A percentile compares a stretch with the other conserved stretches of the same genome.
These are phyloP conservation scores for Agrotis segetum DNA, from an alignment of 2,888 invertebrate genomes.

Conservation along the genomic window DNA sequence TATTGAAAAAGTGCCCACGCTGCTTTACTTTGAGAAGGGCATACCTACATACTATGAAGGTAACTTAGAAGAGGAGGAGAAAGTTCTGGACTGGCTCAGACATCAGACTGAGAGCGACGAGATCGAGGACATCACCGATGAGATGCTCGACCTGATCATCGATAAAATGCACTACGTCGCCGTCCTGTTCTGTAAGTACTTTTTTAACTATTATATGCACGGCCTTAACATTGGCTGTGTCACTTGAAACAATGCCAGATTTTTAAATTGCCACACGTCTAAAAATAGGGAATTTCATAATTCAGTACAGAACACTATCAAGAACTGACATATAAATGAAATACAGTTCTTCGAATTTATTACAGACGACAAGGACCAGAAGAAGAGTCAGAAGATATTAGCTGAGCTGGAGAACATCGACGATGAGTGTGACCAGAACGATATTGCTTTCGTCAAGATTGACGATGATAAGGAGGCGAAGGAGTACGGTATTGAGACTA, in stretches of 20 bases:
- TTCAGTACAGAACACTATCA: conserved; percentile 74
- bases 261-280: conserved; percentile 70
- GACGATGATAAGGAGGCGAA: conserved; percentile 97
- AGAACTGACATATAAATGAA: conserved; percentile 90
- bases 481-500: conserved; percentile 96
- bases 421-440: conserved; percentile 97
- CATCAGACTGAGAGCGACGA: conserved; percentile 96
- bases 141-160: conserved; percentile 97
- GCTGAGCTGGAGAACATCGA: conserved; percentile 97
- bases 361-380: conserved; percentile 97
- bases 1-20: conserved; percentile 96
- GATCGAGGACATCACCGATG: conserved; percentile 98
- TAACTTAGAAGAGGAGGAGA: conserved; percentile 97
- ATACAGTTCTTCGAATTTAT: conserved; percentile 86
- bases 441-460: conserved; percentile 97
- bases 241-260: conserved; percentile 78
- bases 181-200: conserved; percentile 96
- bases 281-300: conserved; percentile 68
- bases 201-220: conserved; percentile 53
- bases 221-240: conserved; percentile 72
- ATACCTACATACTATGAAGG: conserved; percentile 95
- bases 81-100: conserved; percentile 96
- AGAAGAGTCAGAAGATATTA: conserved; percentile 96
- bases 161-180: conserved; percentile 97
- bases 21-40: conserved; percentile 95